Percentiles rank a stretch among this genome's conserved stretches.
Evolutionary conservation across 2,888 invertebrate species (phyloP).

Genomic region (Cyaniris semiargus): DNA sequence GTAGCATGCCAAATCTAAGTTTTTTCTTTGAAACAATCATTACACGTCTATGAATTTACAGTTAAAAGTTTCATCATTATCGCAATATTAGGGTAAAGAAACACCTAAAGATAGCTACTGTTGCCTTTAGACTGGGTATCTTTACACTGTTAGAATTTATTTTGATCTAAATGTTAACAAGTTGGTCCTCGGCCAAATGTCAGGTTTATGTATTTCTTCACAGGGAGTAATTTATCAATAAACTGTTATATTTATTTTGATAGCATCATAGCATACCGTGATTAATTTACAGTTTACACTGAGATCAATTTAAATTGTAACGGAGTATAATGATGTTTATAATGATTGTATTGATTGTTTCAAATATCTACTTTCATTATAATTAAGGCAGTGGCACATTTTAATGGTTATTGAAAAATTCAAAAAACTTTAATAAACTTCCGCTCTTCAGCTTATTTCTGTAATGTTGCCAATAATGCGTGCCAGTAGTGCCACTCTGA

Average conservation of each 20-base stretch:
- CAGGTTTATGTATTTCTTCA: no score
- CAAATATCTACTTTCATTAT: constrained; percentile 11
- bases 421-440: not conserved
- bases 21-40: constrained; percentile 2
- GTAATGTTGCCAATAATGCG: not conserved
- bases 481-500: not conserved
- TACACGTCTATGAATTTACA: not conserved
- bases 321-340: not conserved
- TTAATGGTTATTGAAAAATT: constrained; percentile 28
- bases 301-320: no score
- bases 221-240: no score
- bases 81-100: not conserved
- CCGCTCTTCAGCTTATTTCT: not conserved
- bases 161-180: no score
- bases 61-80: not conserved
- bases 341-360: not conserved
- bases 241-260: no score
- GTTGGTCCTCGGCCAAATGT: no score
- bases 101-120: no score
- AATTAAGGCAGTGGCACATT: constrained; percentile 41
- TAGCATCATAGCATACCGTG: no score
- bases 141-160: no score
- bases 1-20: constrained; percentile 3
- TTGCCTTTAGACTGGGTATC: no score
- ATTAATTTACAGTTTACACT: no score